Base-by-base conservation (phyloP, 2,113 vertebrate genomes). In the Collichthys lucidus region DNA sequence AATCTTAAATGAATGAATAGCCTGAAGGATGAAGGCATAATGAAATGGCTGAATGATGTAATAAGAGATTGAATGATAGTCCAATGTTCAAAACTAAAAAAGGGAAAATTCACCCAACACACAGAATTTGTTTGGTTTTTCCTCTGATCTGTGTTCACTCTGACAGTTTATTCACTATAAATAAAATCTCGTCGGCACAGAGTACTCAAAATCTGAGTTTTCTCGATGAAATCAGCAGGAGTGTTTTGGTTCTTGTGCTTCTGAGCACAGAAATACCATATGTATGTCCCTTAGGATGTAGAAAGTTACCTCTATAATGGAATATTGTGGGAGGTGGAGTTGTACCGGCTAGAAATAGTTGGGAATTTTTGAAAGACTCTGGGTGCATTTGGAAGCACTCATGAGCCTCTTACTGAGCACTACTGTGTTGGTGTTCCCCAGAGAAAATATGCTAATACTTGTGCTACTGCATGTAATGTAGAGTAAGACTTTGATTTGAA, bases 41-140 rank as follows among this genome's bases (percentile, higher is more conserved):
- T 83, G 76, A 83, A 89, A 59, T 44, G 56, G 53, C 49, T 88
- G 75, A 64, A 15, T 62, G 56, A 71, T 73, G 47, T 80, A 79
- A 82, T 80, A 71, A 89, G 57, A 80, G 84, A 80, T 70, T 89
- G 76, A 83, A 60, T 75, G 79, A 85, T 83, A 80, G 44, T 35
- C 74, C 64, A 44, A 24, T 64, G 47, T 59, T 17, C 29, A 47
- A 83, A 69, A 66, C 66, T 17, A 14, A 67, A 40, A 35, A 40
- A 62, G 53, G 35, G 24, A 67, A 83, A 80, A 79, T 53, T 24
- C 57, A 52, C 57, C 68, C 26, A 14, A 15, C 24, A 7, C 62
- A 40, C 1, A 60, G 17, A 15, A 69, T 56, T 60, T 2, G 47
- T 69, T 60, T 40, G 44, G 11, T 53, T 69, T 74, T 65, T 17